Conservation (phyloP, 2,888 invertebrate genomes). For the Penaeus monodon region DNA sequence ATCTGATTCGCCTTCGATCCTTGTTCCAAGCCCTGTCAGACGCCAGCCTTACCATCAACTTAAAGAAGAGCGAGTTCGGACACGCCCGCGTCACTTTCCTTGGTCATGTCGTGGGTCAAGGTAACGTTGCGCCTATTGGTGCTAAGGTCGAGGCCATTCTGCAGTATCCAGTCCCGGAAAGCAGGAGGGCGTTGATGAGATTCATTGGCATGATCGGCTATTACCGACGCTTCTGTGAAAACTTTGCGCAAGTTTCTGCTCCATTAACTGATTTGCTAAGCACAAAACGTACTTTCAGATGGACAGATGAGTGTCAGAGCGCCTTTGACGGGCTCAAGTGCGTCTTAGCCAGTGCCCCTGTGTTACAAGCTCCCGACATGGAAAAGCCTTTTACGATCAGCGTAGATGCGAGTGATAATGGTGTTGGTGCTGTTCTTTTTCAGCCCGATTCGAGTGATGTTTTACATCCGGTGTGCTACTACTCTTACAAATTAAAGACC, state of each 20-base stretch:
- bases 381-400: neutral
- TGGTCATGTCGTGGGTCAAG: slow-evolving; percentile 21
- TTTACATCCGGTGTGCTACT: slow-evolving; percentile 21
- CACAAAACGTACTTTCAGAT: neutral
- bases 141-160: slow-evolving; percentile 3
- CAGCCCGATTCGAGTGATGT: neutral
- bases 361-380: slow-evolving; percentile 20
- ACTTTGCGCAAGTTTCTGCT: slow-evolving; percentile 8
- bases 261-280: slow-evolving; percentile 21
- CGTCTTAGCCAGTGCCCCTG: neutral
- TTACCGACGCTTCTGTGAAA: slow-evolving; percentile 9
- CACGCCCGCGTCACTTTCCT: slow-evolving; percentile 17
- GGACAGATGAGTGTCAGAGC: neutral
- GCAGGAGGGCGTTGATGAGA: slow-evolving; percentile 3
- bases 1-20: neutral
- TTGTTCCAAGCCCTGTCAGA: neutral
- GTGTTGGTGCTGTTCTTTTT: slow-evolving; percentile 16
- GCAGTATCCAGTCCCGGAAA: neutral
- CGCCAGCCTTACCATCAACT: neutral
- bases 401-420: slow-evolving; percentile 20
- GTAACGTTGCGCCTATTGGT: neutral
- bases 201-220: slow-evolving; percentile 22
- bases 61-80: slow-evolving; percentile 6
- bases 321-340: slow-evolving; percentile 12
- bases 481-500: neutral